Evolutionary conservation across 2,888 invertebrate species (phyloP), one percentile per base, ranked within the genome.

Genomic region (Hydropsyche betteni): DNA sequence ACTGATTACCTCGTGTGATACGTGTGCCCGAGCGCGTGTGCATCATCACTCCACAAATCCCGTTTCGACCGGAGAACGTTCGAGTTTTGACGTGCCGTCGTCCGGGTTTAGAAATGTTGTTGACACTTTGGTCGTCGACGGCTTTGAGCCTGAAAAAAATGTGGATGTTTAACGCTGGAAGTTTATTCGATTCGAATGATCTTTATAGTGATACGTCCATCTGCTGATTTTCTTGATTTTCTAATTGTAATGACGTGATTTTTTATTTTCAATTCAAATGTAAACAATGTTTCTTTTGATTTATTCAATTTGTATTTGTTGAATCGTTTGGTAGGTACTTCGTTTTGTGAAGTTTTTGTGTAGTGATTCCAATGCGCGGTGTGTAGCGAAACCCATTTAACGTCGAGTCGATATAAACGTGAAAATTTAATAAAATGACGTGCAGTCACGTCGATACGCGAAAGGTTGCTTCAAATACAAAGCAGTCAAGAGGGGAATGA

Each of bases 1-100:
- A 74, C 75, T 73, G 74, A 77, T 77, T 75, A 77, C 69, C 74
- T 76, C 75, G 68, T 73, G 76, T 72, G 68, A 69, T 64, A 34
- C 12, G 10, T 64, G 34, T 36, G 64, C 34, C n/a, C 34, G 34
- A 33, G 64, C 6, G 16, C 16, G 36, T 36, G 10, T 64, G 72
- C 55, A 58, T 72, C 72, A 72, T 72, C 72, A 72, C 72, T 53
- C 58, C 34, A 36, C 58, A 58, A 36, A 58, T 72, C 72, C 61
- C 72, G 72, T 72, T 72, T 58, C 58, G 58, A 14, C 38, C 58
- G 58, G 8, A 8, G 24, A 55, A 34, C 58, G 52, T 72, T 36
- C 7, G 58, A 70, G 44, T 44, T 70, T 70, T 70, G 70, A 70
- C 70, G 36, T 51, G 70, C 10, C 38, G 53, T 38, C 12, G n/a